Conservation (phyloP, 2,888 invertebrate genomes). For the Myathropa florea region DNA sequence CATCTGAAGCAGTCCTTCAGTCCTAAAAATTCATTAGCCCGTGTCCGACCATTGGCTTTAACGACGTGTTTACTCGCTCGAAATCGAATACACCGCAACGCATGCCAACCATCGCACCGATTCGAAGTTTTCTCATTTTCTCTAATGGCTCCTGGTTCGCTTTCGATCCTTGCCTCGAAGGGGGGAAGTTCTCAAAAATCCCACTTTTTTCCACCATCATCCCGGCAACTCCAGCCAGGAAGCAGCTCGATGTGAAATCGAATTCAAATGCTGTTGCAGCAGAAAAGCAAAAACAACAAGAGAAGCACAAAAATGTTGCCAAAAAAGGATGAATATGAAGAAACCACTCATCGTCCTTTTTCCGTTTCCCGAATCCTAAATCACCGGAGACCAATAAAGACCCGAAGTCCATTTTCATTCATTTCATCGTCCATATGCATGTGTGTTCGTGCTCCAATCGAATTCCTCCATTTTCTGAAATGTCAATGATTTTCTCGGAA, state of each 20-base stretch:
- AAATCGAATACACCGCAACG: background rate
- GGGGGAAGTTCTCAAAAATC: background rate
- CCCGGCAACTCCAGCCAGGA: background rate
- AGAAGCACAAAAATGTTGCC: slow-evolving; percentile 49
- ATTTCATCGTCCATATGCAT: slow-evolving; percentile 33
- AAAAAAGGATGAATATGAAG: background rate
- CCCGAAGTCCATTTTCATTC: slow-evolving; percentile 65
- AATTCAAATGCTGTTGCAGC: background rate
- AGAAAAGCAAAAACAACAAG: slow-evolving; percentile 3
- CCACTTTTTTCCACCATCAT: background rate
- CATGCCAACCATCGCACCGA: background rate
- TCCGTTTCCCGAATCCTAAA: slow-evolving; percentile 65
- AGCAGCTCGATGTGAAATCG: background rate
- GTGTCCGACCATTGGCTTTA: background rate
- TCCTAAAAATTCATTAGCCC: background rate
- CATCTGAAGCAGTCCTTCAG: background rate
- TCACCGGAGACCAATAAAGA: slow-evolving; percentile 68
- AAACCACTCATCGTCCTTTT: slow-evolving; percentile 61
- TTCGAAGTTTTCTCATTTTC: background rate
- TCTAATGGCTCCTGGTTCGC: background rate
- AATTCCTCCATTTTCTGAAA: slow-evolving; percentile 45
- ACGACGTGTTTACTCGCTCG: background rate
- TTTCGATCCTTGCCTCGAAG: background rate
- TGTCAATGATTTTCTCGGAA: slow-evolving; percentile 67
- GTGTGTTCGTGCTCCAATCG: slow-evolving; percentile 11